These are phyloP conservation scores for Tragelaphus buxtoni DNA, from an alignment of 2,113 vertebrate species.

Conservation along the genomic window DNA sequence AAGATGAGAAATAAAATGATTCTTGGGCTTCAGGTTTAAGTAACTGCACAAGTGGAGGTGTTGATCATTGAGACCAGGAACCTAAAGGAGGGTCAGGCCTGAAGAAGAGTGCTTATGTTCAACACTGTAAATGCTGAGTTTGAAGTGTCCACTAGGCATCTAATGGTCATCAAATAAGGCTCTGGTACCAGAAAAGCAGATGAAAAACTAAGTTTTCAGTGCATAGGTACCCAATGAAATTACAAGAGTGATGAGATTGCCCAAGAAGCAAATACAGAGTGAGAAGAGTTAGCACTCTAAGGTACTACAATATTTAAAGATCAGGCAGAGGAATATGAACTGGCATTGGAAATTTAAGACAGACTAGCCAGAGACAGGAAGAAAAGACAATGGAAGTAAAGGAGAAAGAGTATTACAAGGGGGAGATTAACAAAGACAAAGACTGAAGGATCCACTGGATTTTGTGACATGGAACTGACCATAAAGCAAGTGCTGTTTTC, in stretches of 20 bases:
- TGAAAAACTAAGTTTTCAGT: not conserved
- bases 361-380: not conserved
- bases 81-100: not conserved
- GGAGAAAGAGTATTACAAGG: not conserved
- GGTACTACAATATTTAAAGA: not conserved
- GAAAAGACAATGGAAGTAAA: not conserved
- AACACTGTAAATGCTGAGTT: not conserved
- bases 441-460: not conserved
- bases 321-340: not conserved
- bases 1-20: not conserved
- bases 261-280: not conserved
- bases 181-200: not conserved
- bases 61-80: not conserved
- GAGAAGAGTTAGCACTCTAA: not conserved
- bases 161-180: not conserved
- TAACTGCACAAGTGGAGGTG: not conserved
- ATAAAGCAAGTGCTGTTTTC: not conserved
- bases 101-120: not conserved
- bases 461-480: not conserved
- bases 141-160: not conserved
- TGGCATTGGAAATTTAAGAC: not conserved
- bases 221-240: not conserved
- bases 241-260: not conserved
- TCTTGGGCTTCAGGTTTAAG: not conserved
- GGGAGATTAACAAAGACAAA: not conserved